Base-by-base conservation (phyloP, 1,140 invertebrate genomes). In the Homarus americanus region DNA sequence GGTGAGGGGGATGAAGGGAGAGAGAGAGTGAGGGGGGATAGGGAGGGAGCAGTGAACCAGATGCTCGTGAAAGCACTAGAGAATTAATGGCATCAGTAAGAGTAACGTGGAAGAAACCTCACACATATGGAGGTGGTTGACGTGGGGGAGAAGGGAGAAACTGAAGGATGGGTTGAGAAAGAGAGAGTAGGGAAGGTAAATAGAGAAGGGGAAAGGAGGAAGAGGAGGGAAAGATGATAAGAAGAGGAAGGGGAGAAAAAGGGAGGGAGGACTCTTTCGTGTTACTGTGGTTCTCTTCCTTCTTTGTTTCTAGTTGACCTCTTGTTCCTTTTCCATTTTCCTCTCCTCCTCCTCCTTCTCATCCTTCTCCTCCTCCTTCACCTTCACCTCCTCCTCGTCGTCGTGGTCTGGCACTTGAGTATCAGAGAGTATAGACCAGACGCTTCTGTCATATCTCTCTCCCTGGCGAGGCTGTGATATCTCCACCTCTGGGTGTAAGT, bases 21-120 rank as follows among this genome's bases (percentile, higher is more conserved):
- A 72, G 82, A 49, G 44, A 7, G 44, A 7, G 17, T 36, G 63
- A 15, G 9, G 49, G 72, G 40, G 32, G 66, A 17, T 66, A 4
- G n/a, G 15, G 20, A 41, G 49, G 36, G 15, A 24, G 34, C 15
- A 44, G 28, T 24, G 0, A 5, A 83, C 1, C 53, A 63, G 80
- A 49, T 72, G 69, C n/a, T 44, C 28, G 82, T 38, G 82, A 84
- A 84, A 73, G 41, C 63, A 44, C 53, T 41, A 32, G 17, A 84
- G 24, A 49, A 84, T 72, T 84, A 73, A 73, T 69, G 69, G 63
- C 41, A 49, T 69, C 24, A 84, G 58, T 41, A 49, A 24, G 28
- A 41, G 49, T 3, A 17, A 49, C 2, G n/a, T n/a, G 63, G 3
- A 34, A 83, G 40, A 34, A 24, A 34, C 32, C 12, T 4, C 32